Base-by-base conservation (phyloP, 2,797 vertebrate species). In the Fringilla coelebs region DNA sequence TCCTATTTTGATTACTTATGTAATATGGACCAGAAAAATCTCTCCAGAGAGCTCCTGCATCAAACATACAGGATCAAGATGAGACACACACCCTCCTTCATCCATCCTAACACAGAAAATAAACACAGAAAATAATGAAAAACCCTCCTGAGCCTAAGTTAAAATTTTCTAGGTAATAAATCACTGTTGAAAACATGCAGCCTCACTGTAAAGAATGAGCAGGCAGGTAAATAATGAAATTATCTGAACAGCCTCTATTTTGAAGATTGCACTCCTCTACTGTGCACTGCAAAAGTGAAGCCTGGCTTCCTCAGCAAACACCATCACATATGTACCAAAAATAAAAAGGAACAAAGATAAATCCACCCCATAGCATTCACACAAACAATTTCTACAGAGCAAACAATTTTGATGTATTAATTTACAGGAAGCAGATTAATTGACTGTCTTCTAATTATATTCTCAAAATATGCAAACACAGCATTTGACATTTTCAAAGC, bases 401-500 rank as follows among this genome's bases (percentile, higher is more conserved):
- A 65, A 63, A 31, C 55, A 61, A 68, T 76, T 84, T 3, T 70
- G 5, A 84, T 49, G 14, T 55, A 75, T 71, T 78, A 67, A 76
- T 60, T 94, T 89, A 52, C 58, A 74, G 25, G 49, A 76, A 74
- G 40, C 2, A 62, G 55, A 62, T 84, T 86, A 88, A 85, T 74
- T 94, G 28, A 16, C 32, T 89, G 36, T 13, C 41, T 87, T 79
- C 45, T 68, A 72, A 54, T 79, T 87, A 16, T 45, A 58, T 80
- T 91, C n/a, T 71, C 32, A 81, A 93, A 41, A 91, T 20, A 81
- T 4, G 14, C 32, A 91, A 90, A 84, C 46, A 86, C 5, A 21
- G 28, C 40, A 70, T 43, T 70, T 90, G 63, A 85, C 48, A 79
- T 87, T 93, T 95, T 93, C 46, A 82, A 92, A 89, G 61, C 63